phyloP scores from a whole-genome alignment of 2,888 invertebrate species.

The Lampropteryx suffumata region DNA sequence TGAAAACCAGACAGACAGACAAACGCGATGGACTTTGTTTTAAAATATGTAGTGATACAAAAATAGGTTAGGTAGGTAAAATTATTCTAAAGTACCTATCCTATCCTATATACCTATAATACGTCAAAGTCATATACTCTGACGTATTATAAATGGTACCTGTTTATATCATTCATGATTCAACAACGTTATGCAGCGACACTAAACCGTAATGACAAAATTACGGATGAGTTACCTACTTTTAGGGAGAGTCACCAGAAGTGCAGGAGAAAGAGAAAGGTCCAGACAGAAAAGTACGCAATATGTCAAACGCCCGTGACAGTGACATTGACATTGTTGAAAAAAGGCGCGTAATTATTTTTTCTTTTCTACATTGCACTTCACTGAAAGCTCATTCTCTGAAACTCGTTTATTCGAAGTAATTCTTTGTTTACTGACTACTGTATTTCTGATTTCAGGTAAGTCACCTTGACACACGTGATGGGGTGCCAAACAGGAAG shows the following conservation, averaged over 20 bases:
- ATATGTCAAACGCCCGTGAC: conserved; percentile 10
- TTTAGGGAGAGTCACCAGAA: no score
- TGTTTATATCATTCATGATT: no score
- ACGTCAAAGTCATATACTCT: no score
- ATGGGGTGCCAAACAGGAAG: conserved; percentile 40
- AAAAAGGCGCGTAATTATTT: conserved; percentile 5
- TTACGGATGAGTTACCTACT: conserved; percentile 3
- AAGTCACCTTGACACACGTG: conserved; percentile 58
- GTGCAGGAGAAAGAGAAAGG: conserved; percentile 3
- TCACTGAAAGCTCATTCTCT: conserved; percentile 14
- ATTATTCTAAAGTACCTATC: no score
- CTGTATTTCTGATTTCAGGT: conserved; percentile 60
- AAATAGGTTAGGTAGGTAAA: no score
- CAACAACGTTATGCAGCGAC: not conserved
- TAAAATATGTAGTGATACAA: no score
- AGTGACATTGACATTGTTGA: conserved; percentile 14
- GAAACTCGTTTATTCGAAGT: no score
- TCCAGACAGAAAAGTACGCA: conserved; percentile 1
- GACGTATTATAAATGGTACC: no score
- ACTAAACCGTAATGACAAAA: not conserved
- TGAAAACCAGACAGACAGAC: no score
- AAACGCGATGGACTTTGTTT: no score
- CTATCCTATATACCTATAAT: no score
- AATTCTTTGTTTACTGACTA: no score
- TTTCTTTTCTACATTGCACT: conserved; percentile 16